Evolutionary conservation across 1,140 invertebrate genomes (phyloP), one percentile per base, ranked within the genome.

Genomic region (Gonatopus flavifemur): DNA sequence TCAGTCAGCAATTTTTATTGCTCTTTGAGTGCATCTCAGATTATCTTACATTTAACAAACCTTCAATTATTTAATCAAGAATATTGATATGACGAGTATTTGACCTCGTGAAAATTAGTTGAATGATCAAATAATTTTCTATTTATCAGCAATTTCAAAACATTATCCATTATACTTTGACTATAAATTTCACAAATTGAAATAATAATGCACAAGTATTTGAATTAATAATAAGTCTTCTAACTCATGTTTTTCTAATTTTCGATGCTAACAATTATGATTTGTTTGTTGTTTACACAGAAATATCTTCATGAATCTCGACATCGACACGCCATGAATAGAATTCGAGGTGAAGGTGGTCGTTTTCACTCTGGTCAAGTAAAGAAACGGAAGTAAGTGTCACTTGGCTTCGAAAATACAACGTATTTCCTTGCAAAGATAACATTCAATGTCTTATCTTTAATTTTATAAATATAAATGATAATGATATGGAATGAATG

Each of bases 221-320:
- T n/a, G n/a, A n/a, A n/a, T n/a, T n/a, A n/a, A n/a, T n/a, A n/a
- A n/a, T n/a, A n/a, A n/a, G n/a, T n/a, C n/a, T n/a, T n/a, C n/a
- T n/a, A n/a, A n/a, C n/a, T n/a, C n/a, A n/a, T 33, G 31, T 32
- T 12, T 20, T 33, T 39, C 8, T 38, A n/a, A n/a, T n/a, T n/a
- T n/a, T n/a, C n/a, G n/a, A n/a, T n/a, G n/a, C n/a, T 8, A 35
- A 46, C 25, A 6, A 36, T 32, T 22, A 58, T 20, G 31, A 20
- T 30, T 51, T 33, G 10, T 31, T 19, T 54, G 24, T 44, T 36
- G 65, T 58, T 81, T 85, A 25, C n/a, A n/a, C 74, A 96, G 89
- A 98, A 98, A 93, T 99, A 98, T 73, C 81, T 98, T n/a, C 96
- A 99, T 64, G 96, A 98, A 80, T 98, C 96, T 8, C 81, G 97